Evolutionary conservation across 2,797 vertebrate genomes (phyloP).

Genomic region (Acomys russatus): DNA sequence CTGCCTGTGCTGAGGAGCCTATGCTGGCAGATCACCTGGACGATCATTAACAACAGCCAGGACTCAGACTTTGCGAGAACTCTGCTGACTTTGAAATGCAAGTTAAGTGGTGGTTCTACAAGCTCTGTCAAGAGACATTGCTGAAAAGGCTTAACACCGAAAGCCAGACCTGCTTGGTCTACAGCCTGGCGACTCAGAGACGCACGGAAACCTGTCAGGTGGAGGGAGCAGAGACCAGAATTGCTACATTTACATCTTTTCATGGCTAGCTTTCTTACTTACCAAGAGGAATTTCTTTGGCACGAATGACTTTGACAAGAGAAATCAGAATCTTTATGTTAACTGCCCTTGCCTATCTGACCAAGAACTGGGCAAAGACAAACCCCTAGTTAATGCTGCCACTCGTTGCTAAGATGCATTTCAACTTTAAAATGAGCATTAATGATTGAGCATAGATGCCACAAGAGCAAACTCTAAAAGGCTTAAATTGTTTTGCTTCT

Average conservation of each 20-base stretch:
- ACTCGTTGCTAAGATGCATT: background rate
- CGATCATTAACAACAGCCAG: background rate
- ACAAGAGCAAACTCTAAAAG: background rate
- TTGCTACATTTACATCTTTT: background rate
- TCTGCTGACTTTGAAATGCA: background rate
- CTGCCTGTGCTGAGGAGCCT: background rate
- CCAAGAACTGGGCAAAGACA: background rate
- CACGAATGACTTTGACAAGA: background rate
- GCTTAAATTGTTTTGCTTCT: background rate
- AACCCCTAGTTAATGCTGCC: background rate
- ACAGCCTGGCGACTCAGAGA: background rate
- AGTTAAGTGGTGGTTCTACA: background rate
- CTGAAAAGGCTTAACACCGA: background rate
- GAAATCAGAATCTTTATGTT: background rate
- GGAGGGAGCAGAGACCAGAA: background rate
- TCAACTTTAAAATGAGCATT: constrained; percentile 4
- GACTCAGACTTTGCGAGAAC: background rate
- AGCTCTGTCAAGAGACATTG: background rate
- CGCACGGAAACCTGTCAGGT: background rate
- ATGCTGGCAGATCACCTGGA: background rate
- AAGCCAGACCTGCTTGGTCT: background rate
- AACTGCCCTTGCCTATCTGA: background rate
- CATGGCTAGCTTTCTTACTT: background rate
- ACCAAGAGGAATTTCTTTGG: background rate
- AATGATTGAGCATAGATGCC: constrained; percentile 1